phyloP scores from a whole-genome alignment of 2,113 vertebrate genomes.

The Diphyllodes magnificus region DNA sequence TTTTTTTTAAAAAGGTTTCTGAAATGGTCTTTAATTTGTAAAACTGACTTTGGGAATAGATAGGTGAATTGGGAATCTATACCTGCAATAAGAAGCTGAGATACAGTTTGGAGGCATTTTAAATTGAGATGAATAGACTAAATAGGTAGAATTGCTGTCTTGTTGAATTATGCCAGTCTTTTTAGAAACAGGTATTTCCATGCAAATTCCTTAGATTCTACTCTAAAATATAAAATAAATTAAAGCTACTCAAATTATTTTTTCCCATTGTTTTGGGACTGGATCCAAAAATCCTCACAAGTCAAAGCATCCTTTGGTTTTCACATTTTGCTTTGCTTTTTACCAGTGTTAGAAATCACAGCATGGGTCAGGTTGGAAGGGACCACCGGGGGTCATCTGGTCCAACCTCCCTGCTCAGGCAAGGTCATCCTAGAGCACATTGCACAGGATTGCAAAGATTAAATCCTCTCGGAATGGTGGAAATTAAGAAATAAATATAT shows the following conservation, averaged over 20 bases:
- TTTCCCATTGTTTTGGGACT: background rate
- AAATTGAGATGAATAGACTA: background rate
- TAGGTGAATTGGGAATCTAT: background rate
- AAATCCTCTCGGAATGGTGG: background rate
- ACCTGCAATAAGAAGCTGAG: constrained; percentile 19
- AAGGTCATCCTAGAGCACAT: background rate
- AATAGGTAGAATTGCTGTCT: background rate
- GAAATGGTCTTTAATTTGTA: background rate
- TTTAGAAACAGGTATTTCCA: constrained; percentile 14
- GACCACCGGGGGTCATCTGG: background rate
- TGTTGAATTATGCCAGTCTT: background rate
- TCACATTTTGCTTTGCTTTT: background rate
- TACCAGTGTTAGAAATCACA: background rate
- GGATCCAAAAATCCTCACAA: background rate
- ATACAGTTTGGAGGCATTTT: constrained; percentile 4
- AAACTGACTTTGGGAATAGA: background rate
- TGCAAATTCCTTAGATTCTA: background rate
- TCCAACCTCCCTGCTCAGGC: background rate
- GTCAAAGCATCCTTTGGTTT: background rate
- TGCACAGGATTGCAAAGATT: background rate
- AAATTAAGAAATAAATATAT: background rate
- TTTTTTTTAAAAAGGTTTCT: background rate
- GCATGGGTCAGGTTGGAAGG: background rate
- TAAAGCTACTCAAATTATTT: background rate
- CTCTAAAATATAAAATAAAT: background rate